Evolutionary conservation across 2,113 vertebrate genomes (phyloP).

Genomic region (Hydropotes inermis): DNA sequence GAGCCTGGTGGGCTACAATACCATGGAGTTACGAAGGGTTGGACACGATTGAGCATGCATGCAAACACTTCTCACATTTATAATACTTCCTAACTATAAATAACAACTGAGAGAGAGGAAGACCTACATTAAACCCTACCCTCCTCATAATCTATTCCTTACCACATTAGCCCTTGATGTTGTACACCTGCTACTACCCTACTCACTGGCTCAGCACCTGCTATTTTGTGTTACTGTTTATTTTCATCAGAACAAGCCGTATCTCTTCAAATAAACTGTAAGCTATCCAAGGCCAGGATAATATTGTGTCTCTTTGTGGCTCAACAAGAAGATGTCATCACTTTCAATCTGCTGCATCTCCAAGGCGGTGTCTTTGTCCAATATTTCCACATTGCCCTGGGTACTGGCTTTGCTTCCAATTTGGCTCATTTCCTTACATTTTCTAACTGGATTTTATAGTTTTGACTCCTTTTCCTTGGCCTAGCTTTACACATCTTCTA

Average conservation of each 20-base stretch:
- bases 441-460: not conserved
- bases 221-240: not conserved
- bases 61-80: not conserved
- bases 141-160: not conserved
- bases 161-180: too few relatives aligned
- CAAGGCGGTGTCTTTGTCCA: not conserved
- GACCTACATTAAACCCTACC: not conserved
- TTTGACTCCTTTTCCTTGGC: not conserved
- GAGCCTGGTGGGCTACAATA: not conserved
- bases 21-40: not conserved
- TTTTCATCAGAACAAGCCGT: not conserved
- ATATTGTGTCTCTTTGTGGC: not conserved
- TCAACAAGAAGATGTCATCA: not conserved
- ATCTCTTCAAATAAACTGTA: not conserved
- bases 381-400: not conserved
- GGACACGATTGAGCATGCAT: accelerated
- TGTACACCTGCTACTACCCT: not conserved
- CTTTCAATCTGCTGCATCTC: not conserved
- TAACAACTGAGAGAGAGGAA: not conserved
- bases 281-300: not conserved
- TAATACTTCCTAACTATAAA: not conserved
- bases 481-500: constrained; percentile 17
- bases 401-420: not conserved
- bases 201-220: not conserved
- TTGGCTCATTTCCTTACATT: not conserved